Base-by-base conservation (phyloP, 2,113 vertebrate species). In the Triplophysa rosa region DNA sequence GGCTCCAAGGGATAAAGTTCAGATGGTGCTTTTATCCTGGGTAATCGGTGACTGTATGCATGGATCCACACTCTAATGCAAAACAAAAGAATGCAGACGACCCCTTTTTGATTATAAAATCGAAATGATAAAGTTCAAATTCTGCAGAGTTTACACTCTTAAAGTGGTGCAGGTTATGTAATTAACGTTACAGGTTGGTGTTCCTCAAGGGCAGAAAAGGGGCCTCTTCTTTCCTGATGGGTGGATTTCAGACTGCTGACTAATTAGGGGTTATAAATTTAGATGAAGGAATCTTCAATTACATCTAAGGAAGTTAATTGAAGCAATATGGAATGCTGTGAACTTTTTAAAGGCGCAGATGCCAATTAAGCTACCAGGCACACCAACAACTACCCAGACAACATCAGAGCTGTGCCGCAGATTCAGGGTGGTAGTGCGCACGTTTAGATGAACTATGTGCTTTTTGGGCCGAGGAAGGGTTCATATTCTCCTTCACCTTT, bases 401-500 rank as follows among this genome's bases (percentile, higher is more conserved):
- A 4, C 58, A 26, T 74, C 58, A 62, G 62, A 74, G 56, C 70
- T 56, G 17, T 19, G 52, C 17, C 6, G 2, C 0, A n/a, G 52
- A 56, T n/a, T 40, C 67, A 37, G 23, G 59, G 58, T 23, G 8
- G 61, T 56, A 42, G 63, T 21, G 2, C 14, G 10, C 10, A 49
- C 19, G 24, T 63, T 24, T n/a, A 47, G 59, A 24, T 29, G 69
- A 64, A 76, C 70, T 59, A 2, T 47, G 2, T 14, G 14, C 68
- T 77, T 75, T 59, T 65, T 68, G 29, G 11, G 14, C 13, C 52
- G 23, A 33, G 58, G 42, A 63, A 63, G 63, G 82, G 72, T 79
- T 72, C 56, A 81, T 85, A 29, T 79, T 75, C 77, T 83, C 68
- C 13, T 70, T 29, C 72, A 74, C 59, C 68, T 37, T 63, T 26